Conservation (phyloP, 2,113 vertebrate species). For the Anguilla rostrata region DNA sequence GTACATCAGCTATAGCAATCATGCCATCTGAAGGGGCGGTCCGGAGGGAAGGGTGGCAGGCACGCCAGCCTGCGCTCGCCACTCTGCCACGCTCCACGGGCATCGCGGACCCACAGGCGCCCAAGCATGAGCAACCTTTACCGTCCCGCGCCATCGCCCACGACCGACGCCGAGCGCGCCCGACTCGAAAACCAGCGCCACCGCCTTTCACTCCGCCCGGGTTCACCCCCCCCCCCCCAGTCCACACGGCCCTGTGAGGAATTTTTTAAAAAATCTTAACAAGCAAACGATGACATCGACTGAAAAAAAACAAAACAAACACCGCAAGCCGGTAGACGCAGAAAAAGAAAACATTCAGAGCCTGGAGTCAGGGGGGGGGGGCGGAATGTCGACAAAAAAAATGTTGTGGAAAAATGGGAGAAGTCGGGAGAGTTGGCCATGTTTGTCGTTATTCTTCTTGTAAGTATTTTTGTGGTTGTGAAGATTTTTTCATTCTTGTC, state of each 20-base stretch:
- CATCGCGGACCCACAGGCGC: slow-evolving; percentile 59
- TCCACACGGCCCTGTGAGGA: slow-evolving; percentile 14
- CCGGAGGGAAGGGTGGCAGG: slow-evolving; percentile 46
- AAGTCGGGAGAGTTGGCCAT: slow-evolving; percentile 75
- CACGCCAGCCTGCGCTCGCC: slow-evolving; percentile 35
- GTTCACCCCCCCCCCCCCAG: slow-evolving; percentile 42
- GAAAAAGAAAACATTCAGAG: slow-evolving; percentile 46
- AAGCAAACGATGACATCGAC: background rate
- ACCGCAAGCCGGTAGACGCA: background rate
- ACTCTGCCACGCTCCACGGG: slow-evolving; percentile 59
- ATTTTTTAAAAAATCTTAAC: slow-evolving; percentile 25
- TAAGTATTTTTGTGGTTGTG: slow-evolving; percentile 90
- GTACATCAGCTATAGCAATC: slow-evolving; percentile 96
- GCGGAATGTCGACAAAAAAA: slow-evolving; percentile 47
- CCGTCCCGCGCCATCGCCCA: slow-evolving; percentile 33
- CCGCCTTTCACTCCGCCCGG: slow-evolving; percentile 26
- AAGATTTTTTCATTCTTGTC: slow-evolving; percentile 84
- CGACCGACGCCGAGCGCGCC: slow-evolving; percentile 20
- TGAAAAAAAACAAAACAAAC: background rate
- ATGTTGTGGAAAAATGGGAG: slow-evolving; percentile 60
- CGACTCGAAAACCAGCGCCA: slow-evolving; percentile 26
- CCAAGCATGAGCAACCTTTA: slow-evolving; percentile 62
- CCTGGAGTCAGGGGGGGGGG: background rate
- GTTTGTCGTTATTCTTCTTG: slow-evolving; percentile 89
- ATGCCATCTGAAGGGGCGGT: slow-evolving; percentile 78